phyloP scores from a whole-genome alignment of 1,140 invertebrate species.

The Rhagoletis zephyria region DNA sequence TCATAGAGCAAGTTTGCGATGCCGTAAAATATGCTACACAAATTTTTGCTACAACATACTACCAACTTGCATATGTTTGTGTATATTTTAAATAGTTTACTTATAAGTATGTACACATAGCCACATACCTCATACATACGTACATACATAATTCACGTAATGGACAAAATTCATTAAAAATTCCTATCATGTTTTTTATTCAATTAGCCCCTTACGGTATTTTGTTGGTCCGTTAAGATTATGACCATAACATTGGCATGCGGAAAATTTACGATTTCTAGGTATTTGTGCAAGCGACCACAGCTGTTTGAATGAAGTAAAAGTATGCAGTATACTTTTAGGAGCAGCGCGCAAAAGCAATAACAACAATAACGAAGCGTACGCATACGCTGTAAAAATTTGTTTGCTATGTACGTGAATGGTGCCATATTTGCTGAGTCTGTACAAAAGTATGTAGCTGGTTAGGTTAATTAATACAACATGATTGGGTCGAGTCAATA shows the following conservation, averaged over 20 bases:
- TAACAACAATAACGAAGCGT: not conserved
- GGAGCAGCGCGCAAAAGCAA: not conserved
- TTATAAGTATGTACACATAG: not conserved
- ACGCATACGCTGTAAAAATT: not conserved
- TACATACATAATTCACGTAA: not conserved
- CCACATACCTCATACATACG: not conserved
- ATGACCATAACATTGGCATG: slow-evolving; percentile 45
- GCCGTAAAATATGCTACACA: not conserved
- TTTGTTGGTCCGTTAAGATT: slow-evolving; percentile 48
- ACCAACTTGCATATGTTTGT: not conserved
- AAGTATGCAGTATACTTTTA: not conserved
- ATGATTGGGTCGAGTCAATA: slow-evolving; percentile 8
- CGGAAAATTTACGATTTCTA: slow-evolving; percentile 52
- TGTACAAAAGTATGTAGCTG: not conserved
- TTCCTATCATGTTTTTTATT: slow-evolving; percentile 53
- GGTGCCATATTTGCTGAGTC: slow-evolving; percentile 28
- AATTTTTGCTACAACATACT: not conserved
- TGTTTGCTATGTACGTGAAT: not conserved
- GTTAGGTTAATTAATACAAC: slow-evolving; percentile 29
- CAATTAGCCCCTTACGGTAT: slow-evolving; percentile 54
- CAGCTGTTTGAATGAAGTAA: not conserved
- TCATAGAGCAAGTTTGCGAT: not conserved
- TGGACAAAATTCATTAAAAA: slow-evolving; percentile 51
- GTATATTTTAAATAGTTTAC: no score
- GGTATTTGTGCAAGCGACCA: not conserved